Conservation (phyloP, 2,113 vertebrate genomes). For the Galbula dea region DNA sequence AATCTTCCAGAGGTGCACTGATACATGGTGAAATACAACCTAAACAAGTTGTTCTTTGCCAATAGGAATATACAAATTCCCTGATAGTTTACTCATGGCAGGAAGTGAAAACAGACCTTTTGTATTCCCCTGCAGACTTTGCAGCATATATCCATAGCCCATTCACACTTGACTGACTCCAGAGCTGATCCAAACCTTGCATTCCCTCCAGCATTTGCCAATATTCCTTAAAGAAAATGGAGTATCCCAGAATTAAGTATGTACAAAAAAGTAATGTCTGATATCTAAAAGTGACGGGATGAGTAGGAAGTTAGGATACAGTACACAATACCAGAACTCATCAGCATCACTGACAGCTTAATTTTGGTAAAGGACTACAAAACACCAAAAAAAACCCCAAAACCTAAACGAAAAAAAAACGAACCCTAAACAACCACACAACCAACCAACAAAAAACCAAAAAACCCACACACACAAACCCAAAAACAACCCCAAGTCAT, state of each 20-base stretch:
- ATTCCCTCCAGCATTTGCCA: background rate
- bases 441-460: too few relatives aligned
- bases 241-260: background rate
- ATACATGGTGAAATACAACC: background rate
- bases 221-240: background rate
- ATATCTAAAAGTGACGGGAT: background rate
- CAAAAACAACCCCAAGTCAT: background rate
- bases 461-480: too few relatives aligned
- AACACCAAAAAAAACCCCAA: too few relatives aligned
- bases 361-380: background rate
- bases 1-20: background rate
- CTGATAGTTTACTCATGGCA: background rate
- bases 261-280: background rate
- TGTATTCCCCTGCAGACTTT: background rate
- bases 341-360: background rate
- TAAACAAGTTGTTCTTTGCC: background rate
- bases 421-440: too few relatives aligned
- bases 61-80: background rate
- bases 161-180: background rate
- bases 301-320: background rate
- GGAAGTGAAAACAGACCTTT: background rate
- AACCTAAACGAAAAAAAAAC: background rate
- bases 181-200: background rate
- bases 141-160: background rate
- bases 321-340: background rate